Evolutionary conservation across 2,797 vertebrate genomes (phyloP).

Genomic region (Ptychadena robeensis): DNA sequence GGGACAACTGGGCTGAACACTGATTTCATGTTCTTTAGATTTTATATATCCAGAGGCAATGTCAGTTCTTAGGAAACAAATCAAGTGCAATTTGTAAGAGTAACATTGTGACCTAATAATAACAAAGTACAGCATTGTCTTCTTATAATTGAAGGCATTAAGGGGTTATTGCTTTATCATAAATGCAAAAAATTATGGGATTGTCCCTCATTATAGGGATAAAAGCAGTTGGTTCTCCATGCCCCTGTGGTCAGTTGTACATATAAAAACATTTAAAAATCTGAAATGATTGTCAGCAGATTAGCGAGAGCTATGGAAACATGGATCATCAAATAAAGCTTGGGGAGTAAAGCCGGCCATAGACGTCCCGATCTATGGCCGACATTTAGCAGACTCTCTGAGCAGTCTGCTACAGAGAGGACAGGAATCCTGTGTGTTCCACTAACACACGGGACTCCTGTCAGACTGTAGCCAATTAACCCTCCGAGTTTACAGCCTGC

Average conservation of each 20-base stretch:
- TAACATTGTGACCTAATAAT: constrained; percentile 1
- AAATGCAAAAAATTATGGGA: background rate
- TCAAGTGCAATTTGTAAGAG: constrained; percentile 18
- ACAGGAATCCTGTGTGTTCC: no score
- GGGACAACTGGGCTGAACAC: constrained; percentile 59
- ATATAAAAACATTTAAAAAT: background rate
- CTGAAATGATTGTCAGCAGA: no score
- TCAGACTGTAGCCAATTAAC: no score
- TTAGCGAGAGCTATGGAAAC: background rate
- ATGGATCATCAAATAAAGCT: background rate
- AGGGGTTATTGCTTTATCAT: background rate
- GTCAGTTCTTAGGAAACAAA: constrained; percentile 32
- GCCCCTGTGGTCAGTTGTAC: background rate
- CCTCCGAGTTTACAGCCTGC: no score
- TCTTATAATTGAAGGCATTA: background rate
- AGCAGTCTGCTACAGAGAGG: no score
- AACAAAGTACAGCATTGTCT: background rate
- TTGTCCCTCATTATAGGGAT: background rate
- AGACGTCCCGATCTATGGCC: no score
- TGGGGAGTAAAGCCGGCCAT: no score
- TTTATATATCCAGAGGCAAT: constrained; percentile 39
- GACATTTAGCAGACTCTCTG: no score
- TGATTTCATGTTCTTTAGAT: constrained; percentile 52
- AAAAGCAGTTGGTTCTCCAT: background rate
- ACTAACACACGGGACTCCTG: no score